A percentile compares a stretch with the other conserved stretches of the same genome.
Evolutionary conservation across 2,888 invertebrate genomes (phyloP).

Genomic region (Meghimatium bilineatum): DNA sequence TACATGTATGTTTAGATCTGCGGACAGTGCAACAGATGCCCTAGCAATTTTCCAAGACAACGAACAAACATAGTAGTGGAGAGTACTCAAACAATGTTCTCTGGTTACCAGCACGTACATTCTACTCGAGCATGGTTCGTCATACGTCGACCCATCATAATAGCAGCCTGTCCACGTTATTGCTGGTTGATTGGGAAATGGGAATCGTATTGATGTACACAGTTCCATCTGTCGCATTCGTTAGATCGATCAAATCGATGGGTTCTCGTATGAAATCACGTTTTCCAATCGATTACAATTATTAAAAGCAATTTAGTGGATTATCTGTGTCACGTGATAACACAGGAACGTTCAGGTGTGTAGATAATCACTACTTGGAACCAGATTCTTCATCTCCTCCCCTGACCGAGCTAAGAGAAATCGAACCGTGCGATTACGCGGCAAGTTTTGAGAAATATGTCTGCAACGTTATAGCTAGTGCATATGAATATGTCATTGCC

Average conservation of each 20-base stretch:
- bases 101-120: constrained; percentile 26
- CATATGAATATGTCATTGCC: no score
- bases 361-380: background rate
- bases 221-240: constrained; percentile 27
- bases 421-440: no score
- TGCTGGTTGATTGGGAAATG: constrained; percentile 1
- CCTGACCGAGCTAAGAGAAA: no score
- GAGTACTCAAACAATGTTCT: constrained; percentile 6
- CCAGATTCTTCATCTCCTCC: no score
- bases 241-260: constrained; percentile 18
- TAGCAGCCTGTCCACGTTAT: constrained; percentile 3
- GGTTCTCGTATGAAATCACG: background rate
- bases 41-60: background rate
- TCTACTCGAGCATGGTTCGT: constrained; percentile 1
- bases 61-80: background rate
- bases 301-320: background rate
- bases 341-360: background rate
- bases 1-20: constrained; percentile 7
- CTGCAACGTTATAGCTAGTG: no score
- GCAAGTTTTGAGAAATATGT: no score
- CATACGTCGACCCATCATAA: background rate
- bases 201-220: background rate
- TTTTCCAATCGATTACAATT: background rate
- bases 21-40: constrained; percentile 28
- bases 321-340: background rate